These are phyloP conservation scores for Takifugu bimaculatus DNA, from an alignment of 2,113 vertebrate genomes.

Conservation along the genomic window DNA sequence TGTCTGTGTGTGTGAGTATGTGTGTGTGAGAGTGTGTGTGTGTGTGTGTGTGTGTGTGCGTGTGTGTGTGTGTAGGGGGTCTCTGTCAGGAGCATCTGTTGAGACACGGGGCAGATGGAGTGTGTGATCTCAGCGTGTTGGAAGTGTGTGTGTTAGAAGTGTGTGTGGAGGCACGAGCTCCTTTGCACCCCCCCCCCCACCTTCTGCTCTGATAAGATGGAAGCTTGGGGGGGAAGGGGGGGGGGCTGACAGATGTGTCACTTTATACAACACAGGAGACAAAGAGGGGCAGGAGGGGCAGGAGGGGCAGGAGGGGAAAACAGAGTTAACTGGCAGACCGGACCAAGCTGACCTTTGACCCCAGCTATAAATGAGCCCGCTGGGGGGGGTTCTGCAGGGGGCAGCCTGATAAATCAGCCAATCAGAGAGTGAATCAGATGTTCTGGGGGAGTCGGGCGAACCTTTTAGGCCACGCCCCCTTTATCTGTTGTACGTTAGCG, in stretches of 20 bases:
- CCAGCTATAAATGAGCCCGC: conserved; percentile 29
- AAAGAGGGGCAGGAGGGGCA: conserved; percentile 33
- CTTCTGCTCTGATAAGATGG: conserved; percentile 59
- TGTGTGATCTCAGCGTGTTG: conserved; percentile 51
- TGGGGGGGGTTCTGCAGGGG: conserved; percentile 7
- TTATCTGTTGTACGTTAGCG: no score
- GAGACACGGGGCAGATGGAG: conserved; percentile 73
- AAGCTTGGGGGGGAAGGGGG: rapidly evolving
- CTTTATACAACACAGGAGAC: conserved; percentile 38
- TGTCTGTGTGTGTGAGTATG: not conserved
- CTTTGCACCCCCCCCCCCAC: conserved; percentile 20
- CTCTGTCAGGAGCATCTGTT: conserved; percentile 71
- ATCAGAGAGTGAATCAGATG: not conserved
- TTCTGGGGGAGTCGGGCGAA: no score
- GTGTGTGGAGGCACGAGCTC: conserved; percentile 69
- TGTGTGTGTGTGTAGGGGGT: not conserved
- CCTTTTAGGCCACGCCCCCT: no score
- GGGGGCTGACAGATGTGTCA: conserved; percentile 58
- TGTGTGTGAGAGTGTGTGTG: not conserved
- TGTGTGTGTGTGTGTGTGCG: conserved; percentile 9
- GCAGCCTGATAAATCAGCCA: conserved; percentile 1
- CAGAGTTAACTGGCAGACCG: conserved; percentile 5
- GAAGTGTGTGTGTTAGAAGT: conserved; percentile 2
- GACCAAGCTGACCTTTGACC: conserved; percentile 37
- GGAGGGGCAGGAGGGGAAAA: conserved; percentile 20